phyloP scores from a whole-genome alignment of 37 sponge, comb jelly and placozoan species.

The Halisarca cf. caerulea region DNA sequence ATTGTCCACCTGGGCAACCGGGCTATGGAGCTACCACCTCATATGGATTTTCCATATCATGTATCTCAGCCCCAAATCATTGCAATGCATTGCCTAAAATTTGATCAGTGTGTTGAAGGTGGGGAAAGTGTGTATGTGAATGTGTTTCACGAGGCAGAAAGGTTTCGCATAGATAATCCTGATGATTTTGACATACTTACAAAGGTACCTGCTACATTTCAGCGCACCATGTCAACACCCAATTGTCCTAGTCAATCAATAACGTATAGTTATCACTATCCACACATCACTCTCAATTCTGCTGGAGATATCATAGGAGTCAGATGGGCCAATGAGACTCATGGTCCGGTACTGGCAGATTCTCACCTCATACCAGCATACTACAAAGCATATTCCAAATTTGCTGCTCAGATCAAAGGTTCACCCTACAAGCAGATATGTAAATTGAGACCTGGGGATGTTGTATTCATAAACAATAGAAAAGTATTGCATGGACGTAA shows the following conservation, averaged over 20 bases:
- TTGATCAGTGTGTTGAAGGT: conserved; percentile 58
- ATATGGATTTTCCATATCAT: neutral
- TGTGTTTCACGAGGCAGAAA: conserved; percentile 48
- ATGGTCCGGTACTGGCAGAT: neutral
- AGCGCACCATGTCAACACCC: neutral
- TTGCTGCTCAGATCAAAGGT: neutral
- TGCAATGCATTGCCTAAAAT: neutral
- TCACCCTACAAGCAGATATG: neutral
- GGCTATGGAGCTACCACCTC: neutral
- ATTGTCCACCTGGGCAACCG: neutral
- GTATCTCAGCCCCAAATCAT: neutral
- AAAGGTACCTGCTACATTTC: conserved; percentile 62
- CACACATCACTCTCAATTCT: neutral
- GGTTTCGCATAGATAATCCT: conserved; percentile 44
- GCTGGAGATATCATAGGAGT: neutral
- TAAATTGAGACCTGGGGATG: neutral
- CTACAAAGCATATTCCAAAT: conserved; percentile 1
- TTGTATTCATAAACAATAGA: neutral
- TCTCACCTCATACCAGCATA: neutral
- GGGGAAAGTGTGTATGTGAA: conserved; percentile 63
- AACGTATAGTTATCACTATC: neutral
- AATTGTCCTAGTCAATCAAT: neutral
- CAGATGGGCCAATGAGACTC: neutral
- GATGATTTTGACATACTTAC: conserved; percentile 59
- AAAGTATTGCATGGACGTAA: neutral